These are phyloP conservation scores for Meloidogyne chitwoodi DNA, from an alignment of 1,140 invertebrate genomes.

Conservation along the genomic window DNA sequence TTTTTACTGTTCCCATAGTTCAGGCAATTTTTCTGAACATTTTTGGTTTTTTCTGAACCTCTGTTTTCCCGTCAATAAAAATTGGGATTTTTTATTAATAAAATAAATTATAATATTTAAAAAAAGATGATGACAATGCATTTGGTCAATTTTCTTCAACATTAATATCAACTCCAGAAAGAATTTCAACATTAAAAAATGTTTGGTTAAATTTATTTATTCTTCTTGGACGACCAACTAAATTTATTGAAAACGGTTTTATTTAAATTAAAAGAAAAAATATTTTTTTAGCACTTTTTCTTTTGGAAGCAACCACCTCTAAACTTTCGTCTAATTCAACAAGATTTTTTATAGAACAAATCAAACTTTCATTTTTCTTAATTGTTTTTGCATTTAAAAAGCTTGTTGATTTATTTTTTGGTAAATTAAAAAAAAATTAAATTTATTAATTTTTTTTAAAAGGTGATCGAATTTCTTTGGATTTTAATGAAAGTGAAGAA, in stretches of 20 bases:
- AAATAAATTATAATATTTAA: neutral
- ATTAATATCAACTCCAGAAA: neutral
- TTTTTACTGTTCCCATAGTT: no score
- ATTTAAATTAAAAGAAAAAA: neutral
- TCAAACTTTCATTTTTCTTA: constrained; percentile 50
- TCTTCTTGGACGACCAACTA: constrained; percentile 45
- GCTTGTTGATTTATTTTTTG: constrained; percentile 57
- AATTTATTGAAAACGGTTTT: constrained; percentile 33
- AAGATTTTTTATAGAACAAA: constrained; percentile 28
- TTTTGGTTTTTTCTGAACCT: no score
- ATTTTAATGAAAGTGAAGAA: constrained; percentile 42
- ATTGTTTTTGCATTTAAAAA: constrained; percentile 42
- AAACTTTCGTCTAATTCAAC: neutral
- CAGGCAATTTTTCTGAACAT: no score
- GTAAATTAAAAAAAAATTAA: constrained; percentile 18
- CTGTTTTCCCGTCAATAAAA: no score
- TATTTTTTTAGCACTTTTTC: neutral
- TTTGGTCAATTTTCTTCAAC: constrained; percentile 2
- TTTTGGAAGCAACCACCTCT: neutral
- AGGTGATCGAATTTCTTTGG: constrained; percentile 45
- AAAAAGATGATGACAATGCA: constrained; percentile 1
- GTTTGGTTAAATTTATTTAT: constrained; percentile 42
- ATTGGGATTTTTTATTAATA: no score
- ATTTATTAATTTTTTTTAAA: constrained; percentile 3
- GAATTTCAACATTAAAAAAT: constrained; percentile 20